Percentiles rank a stretch among this genome's conserved stretches.
These are phyloP conservation scores for Meliscaeva auricollis DNA, from an alignment of 2,888 invertebrate genomes.

Conservation along the genomic window DNA sequence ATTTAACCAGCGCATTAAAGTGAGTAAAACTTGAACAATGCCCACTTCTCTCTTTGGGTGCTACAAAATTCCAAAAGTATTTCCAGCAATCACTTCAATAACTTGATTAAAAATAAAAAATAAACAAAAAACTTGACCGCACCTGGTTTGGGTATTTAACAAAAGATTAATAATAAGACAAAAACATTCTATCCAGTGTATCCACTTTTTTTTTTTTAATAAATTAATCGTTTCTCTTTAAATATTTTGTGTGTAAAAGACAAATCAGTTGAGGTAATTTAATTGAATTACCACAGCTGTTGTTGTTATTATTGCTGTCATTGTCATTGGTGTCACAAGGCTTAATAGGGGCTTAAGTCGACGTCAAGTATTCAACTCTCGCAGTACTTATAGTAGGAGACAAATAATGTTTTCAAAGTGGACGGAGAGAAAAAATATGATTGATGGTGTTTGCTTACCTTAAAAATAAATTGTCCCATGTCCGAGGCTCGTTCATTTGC, in stretches of 20 bases:
- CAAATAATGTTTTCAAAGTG: too few species aligned
- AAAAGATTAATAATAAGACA: constrained; percentile 45
- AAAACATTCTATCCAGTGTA: constrained; percentile 23
- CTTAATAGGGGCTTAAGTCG: constrained; percentile 49
- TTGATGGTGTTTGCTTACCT: constrained; percentile 83
- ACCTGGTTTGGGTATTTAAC: constrained; percentile 54
- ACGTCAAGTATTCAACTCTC: not conserved
- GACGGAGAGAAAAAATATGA: constrained; percentile 32
- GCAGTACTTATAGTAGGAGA: not conserved
- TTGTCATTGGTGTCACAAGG: not conserved
- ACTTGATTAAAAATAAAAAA: constrained; percentile 20
- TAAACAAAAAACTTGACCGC: constrained; percentile 52
- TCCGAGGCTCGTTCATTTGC: constrained; percentile 85
- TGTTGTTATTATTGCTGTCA: not conserved
- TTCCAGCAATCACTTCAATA: constrained; percentile 29
- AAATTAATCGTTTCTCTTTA: constrained; percentile 44
- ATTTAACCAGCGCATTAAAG: constrained; percentile 40
- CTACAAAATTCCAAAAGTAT: constrained; percentile 60
- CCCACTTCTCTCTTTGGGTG: constrained; percentile 40
- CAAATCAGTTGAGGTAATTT: constrained; percentile 30
- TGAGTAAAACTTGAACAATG: constrained; percentile 62
- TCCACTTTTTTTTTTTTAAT: constrained; percentile 33
- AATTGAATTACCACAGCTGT: constrained; percentile 44
- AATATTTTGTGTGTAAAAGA: constrained; percentile 19
- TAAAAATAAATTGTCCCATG: constrained; percentile 89